Percentiles rank a stretch among this genome's conserved stretches.
These are phyloP conservation scores for Pocillopora meandrina DNA, from an alignment of 92 coral and sea anemone genomes.

Conservation along the genomic window DNA sequence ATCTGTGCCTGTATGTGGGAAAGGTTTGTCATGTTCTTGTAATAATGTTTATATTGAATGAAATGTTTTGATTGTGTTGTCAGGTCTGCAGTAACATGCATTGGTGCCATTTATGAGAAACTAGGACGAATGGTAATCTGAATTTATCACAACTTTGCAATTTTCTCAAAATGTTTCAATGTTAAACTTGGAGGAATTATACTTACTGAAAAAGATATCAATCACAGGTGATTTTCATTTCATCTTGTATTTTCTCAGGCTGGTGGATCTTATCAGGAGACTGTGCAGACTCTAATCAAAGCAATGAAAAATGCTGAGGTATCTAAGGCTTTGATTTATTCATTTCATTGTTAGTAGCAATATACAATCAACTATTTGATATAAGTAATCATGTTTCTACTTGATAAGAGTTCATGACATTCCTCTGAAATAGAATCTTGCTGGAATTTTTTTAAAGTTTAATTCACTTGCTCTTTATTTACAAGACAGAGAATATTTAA, in stretches of 20 bases:
- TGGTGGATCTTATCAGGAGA: constrained; percentile 96
- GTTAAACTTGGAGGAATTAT: neutral
- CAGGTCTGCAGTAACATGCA: constrained; percentile 96
- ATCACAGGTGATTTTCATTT: neutral
- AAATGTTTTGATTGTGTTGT: neutral
- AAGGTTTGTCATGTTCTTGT: no score
- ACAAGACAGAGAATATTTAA: neutral
- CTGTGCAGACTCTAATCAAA: constrained; percentile 90
- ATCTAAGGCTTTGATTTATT: constrained; percentile 3
- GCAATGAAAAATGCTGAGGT: constrained; percentile 99
- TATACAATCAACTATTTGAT: neutral
- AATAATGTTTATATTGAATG: neutral
- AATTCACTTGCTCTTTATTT: neutral
- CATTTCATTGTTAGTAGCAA: neutral
- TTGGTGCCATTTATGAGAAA: constrained; percentile 95
- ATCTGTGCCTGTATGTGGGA: no score
- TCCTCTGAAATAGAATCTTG: no score
- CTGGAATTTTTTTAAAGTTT: no score
- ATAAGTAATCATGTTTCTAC: no score
- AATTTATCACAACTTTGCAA: no score
- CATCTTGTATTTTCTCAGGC: constrained; percentile 51
- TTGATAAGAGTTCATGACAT: no score
- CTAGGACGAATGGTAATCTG: constrained; percentile 94
- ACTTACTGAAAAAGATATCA: no score
- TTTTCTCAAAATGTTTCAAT: neutral